Percentiles rank a stretch among this genome's conserved stretches.
phyloP scores from a whole-genome alignment of 2,888 invertebrate genomes.

The Macroteleia sp. region DNA sequence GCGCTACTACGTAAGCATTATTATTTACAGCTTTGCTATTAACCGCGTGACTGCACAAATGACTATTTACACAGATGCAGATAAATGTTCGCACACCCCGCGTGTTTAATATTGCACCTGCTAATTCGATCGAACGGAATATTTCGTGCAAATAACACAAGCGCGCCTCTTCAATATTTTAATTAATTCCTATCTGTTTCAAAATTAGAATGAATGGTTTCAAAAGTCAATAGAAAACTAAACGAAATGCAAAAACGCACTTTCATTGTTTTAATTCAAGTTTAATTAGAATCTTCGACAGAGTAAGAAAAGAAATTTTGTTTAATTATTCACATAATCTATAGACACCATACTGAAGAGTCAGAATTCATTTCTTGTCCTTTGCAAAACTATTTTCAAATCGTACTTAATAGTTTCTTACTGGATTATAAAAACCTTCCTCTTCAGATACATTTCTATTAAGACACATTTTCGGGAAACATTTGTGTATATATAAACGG shows the following conservation, averaged over 20 bases:
- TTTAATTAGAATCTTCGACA: too few species aligned
- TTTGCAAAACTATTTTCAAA: too few species aligned
- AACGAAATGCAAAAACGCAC: constrained; percentile 4
- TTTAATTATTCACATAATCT: too few species aligned
- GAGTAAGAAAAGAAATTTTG: too few species aligned
- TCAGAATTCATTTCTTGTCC: too few species aligned
- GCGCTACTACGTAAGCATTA: constrained; percentile 30
- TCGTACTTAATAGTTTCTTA: too few species aligned
- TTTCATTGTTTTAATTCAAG: not conserved
- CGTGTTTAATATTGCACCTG: constrained; percentile 47
- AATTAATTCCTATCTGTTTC: constrained; percentile 42
- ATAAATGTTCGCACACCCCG: constrained; percentile 57
- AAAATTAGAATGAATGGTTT: constrained; percentile 20
- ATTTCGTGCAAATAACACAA: constrained; percentile 43
- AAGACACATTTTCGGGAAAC: too few species aligned
- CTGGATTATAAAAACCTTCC: too few species aligned
- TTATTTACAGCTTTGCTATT: constrained; percentile 58
- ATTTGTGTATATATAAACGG: too few species aligned
- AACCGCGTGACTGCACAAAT: constrained; percentile 54
- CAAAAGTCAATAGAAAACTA: not conserved
- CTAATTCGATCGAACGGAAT: constrained; percentile 51
- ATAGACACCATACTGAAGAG: too few species aligned
- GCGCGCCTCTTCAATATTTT: constrained; percentile 46
- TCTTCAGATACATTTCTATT: too few species aligned
- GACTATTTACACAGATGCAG: constrained; percentile 62